phyloP scores from a whole-genome alignment of 2,888 invertebrate genomes.

The Temnothorax rugatulus region DNA sequence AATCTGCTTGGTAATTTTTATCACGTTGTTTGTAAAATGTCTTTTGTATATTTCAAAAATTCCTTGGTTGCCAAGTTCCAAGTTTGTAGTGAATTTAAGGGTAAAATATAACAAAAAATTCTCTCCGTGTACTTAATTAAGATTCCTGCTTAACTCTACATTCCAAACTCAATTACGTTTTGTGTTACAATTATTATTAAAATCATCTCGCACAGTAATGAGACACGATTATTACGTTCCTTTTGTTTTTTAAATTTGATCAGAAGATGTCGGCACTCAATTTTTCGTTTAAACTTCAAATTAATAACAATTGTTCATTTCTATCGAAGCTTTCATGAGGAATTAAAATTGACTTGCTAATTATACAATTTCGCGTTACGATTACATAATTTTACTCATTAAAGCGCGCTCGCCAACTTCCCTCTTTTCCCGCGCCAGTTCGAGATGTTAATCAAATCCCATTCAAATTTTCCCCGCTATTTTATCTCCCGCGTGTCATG shows the following conservation, averaged over 20 bases:
- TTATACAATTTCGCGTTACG: background rate
- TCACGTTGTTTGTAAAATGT: too few species aligned
- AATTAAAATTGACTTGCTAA: background rate
- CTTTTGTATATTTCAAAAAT: too few species aligned
- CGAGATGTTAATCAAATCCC: background rate
- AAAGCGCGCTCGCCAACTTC: too few species aligned
- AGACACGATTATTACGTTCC: background rate
- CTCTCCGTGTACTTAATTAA: too few species aligned
- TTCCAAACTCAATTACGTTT: background rate
- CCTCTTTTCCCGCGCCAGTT: background rate
- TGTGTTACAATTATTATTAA: background rate
- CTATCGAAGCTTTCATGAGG: background rate
- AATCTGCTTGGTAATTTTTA: too few species aligned
- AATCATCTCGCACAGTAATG: background rate
- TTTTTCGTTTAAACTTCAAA: background rate
- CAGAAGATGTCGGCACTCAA: background rate
- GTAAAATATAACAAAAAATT: too few species aligned
- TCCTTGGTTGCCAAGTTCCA: too few species aligned
- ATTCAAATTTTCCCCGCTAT: slow-evolving; percentile 19
- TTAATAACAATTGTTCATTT: background rate
- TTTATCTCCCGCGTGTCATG: background rate
- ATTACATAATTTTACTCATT: background rate
- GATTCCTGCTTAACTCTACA: background rate
- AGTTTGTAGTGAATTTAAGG: too few species aligned
- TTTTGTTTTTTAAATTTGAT: background rate